phyloP scores from a whole-genome alignment of 2,888 invertebrate species.

The Leptodirus hochenwartii region DNA sequence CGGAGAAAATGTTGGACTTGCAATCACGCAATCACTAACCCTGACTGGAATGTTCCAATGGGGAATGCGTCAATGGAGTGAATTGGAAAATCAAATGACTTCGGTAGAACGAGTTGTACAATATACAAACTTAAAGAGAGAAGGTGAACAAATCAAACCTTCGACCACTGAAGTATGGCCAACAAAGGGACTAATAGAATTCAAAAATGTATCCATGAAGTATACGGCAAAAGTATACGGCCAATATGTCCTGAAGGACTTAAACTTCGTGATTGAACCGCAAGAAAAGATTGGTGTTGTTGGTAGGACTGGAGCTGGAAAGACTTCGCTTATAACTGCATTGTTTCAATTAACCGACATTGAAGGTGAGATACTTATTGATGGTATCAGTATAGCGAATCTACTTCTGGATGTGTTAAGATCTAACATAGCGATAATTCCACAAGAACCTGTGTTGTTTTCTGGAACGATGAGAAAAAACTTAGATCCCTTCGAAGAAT shows the following conservation, averaged over 20 bases:
- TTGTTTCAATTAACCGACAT: slow-evolving; percentile 64
- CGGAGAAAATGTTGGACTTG: slow-evolving; percentile 25
- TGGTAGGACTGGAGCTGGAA: slow-evolving; percentile 71
- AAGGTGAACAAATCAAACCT: slow-evolving; percentile 22
- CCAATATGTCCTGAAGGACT: slow-evolving; percentile 52
- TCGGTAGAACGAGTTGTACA: slow-evolving; percentile 78
- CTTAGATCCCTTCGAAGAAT: slow-evolving; percentile 73
- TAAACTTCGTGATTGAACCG: slow-evolving; percentile 44
- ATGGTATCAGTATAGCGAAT: slow-evolving; percentile 46
- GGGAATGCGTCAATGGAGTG: slow-evolving; percentile 48
- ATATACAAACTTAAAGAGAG: slow-evolving; percentile 55
- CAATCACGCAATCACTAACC: slow-evolving; percentile 24
- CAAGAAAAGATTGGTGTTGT: slow-evolving; percentile 61
- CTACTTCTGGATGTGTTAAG: slow-evolving; percentile 58
- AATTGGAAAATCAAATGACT: slow-evolving; percentile 58
- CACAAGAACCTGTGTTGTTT: slow-evolving; percentile 74
- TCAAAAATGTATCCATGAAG: slow-evolving; percentile 46
- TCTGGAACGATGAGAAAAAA: slow-evolving; percentile 75
- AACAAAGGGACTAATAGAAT: slow-evolving; percentile 43
- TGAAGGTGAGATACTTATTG: slow-evolving; percentile 64
- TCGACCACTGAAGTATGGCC: slow-evolving; percentile 55
- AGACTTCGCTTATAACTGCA: slow-evolving; percentile 55
- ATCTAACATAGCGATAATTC: slow-evolving; percentile 65
- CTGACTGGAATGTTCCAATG: slow-evolving; percentile 51
- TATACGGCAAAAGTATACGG: slow-evolving; percentile 51